These are phyloP conservation scores for Tragelaphus scriptus DNA, from an alignment of 2,113 vertebrate species.

Conservation along the genomic window DNA sequence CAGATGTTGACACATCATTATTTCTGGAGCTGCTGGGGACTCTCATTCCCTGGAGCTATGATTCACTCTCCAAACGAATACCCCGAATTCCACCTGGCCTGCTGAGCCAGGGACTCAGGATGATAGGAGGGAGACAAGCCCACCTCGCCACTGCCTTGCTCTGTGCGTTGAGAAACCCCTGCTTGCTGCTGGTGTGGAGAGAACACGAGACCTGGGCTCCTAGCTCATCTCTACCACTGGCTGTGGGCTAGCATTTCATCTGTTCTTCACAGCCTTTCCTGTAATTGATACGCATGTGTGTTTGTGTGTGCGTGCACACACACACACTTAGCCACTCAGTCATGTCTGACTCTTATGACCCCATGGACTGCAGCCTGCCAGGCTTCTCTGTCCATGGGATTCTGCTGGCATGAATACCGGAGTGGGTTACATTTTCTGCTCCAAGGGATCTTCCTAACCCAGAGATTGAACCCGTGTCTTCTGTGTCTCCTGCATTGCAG, in stretches of 20 bases:
- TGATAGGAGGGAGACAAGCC: neutral
- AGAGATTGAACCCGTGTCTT: neutral
- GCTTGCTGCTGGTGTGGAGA: neutral
- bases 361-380: neutral
- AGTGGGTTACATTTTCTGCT: neutral
- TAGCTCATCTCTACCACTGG: accelerated
- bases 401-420: neutral
- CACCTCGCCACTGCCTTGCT: neutral
- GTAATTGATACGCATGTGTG: neutral
- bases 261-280: neutral
- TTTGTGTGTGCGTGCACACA: accelerated
- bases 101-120: slow-evolving; percentile 16
- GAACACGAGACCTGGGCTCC: neutral
- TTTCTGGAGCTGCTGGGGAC: slow-evolving; percentile 48
- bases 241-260: neutral
- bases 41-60: slow-evolving; percentile 29
- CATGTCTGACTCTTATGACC: neutral
- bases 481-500: neutral
- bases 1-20: slow-evolving; percentile 56
- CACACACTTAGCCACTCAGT: neutral
- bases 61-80: slow-evolving; percentile 52
- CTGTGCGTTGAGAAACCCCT: neutral
- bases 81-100: slow-evolving; percentile 30
- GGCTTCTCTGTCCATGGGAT: neutral
- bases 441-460: neutral